Evolutionary conservation across 2,113 vertebrate genomes (phyloP), one percentile per base, ranked within the genome.

Genomic region (Neotragus pygmaeus): DNA sequence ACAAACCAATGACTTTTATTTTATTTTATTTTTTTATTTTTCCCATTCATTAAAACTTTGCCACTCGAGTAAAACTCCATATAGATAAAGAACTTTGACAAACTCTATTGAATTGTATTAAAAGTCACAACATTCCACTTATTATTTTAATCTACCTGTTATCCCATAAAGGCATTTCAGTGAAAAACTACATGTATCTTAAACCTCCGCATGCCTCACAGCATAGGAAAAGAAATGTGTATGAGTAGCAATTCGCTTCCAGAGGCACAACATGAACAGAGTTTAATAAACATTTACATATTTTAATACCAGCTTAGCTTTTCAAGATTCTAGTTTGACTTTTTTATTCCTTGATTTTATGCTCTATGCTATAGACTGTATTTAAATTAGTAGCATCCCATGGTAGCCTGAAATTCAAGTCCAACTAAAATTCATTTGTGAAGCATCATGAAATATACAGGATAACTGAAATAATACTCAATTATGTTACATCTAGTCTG

Each of bases 81-180:
- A 64, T 60, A 91, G 91, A 88, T 60, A 91, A 91, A 83, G 53
- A 15, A 16, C 36, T 97, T 91, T 95, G 25, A 85, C 62, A 86
- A 85, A 90, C 0, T 88, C 27, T 28, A 17, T 16, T 91, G 93
- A 78, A 87, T 36, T 86, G 47, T 36, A 77, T 55, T 57, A 51
- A 75, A 93, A 95, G 45, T 77, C 51, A 95, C 7, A 57, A 90
- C 6, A 96, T 70, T 55, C 16, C 47, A 95, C 77, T 39, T 83
- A 23, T 86, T 64, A 87, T 85, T 87, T 92, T 58, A 91, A 43
- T 88, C 9, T 45, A 36, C 23, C 10, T 91, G 9, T 55, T 96
- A 60, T 43, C 12, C 91, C 36, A 92, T 33, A 85, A 93, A 83
- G 77, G 27, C 21, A 95, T 94, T 95, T 89, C 96, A 95, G 30